These are phyloP conservation scores for Trichechus manatus DNA, from an alignment of 2,113 vertebrate genomes.

Conservation along the genomic window DNA sequence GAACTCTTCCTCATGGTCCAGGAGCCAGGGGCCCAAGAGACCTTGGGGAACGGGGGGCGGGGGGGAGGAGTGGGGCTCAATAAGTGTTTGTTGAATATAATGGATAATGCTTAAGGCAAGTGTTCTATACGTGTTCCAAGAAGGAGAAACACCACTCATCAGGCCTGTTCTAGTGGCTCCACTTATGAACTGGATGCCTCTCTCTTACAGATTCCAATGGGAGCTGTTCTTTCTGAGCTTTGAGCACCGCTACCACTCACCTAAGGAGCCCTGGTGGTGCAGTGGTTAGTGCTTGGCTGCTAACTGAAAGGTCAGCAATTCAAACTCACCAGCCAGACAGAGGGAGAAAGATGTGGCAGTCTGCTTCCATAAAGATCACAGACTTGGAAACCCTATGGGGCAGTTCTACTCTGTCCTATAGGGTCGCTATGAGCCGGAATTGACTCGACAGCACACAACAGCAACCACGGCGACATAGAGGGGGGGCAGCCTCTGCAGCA, in stretches of 20 bases:
- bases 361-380: neutral
- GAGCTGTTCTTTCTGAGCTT: neutral
- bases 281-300: no score
- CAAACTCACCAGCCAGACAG: neutral
- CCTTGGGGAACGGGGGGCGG: neutral
- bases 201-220: neutral
- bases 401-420: neutral
- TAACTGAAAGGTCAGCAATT: neutral
- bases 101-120: neutral
- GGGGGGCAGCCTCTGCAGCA: neutral
- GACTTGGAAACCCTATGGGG: neutral
- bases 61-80: neutral
- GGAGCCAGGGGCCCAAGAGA: neutral
- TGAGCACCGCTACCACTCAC: accelerated
- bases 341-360: neutral
- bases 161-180: accelerated
- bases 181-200: neutral
- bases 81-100: neutral
- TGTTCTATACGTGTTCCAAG: neutral
- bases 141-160: neutral
- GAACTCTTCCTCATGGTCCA: neutral
- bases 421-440: neutral
- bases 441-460: neutral
- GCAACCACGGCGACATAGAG: neutral
- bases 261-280: neutral